A percentile compares a stretch with the other conserved stretches of the same genome.
phyloP scores from a whole-genome alignment of 2,797 vertebrate species.

The Danio choprae region DNA sequence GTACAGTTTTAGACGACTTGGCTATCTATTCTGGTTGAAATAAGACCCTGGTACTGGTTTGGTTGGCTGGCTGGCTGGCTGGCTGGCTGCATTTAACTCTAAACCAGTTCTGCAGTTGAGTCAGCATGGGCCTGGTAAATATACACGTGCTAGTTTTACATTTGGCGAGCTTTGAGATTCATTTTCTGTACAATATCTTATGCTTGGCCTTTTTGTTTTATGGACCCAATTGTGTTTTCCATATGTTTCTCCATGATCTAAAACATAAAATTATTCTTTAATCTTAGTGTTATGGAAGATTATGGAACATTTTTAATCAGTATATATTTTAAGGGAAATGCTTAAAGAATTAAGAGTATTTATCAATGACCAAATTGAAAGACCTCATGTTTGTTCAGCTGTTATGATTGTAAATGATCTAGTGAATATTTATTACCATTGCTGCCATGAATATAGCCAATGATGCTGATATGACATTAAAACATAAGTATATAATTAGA shows the following conservation, averaged over 20 bases:
- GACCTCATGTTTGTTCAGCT: too few relatives aligned
- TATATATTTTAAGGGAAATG: too few relatives aligned
- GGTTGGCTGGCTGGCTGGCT: slow-evolving; percentile 10
- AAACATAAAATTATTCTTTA: too few relatives aligned
- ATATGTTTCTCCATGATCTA: background rate
- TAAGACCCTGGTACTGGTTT: background rate
- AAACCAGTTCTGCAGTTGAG: slow-evolving; percentile 10
- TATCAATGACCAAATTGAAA: too few relatives aligned
- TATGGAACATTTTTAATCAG: too few relatives aligned
- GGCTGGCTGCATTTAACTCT: background rate
- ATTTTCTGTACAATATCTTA: background rate
- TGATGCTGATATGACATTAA: too few relatives aligned
- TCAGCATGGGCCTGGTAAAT: background rate
- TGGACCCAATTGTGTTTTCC: background rate
- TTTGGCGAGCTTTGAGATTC: background rate
- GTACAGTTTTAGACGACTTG: background rate
- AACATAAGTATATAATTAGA: too few relatives aligned
- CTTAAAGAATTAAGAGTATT: too few relatives aligned
- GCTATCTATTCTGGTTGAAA: background rate
- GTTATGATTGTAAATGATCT: too few relatives aligned
- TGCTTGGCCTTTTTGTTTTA: background rate
- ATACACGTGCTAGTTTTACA: slow-evolving; percentile 23
- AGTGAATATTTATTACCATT: too few relatives aligned
- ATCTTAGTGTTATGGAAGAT: too few relatives aligned
- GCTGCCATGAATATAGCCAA: too few relatives aligned